Evolutionary conservation across 2,797 vertebrate species (phyloP).

Genomic region (Nannoperca australis): DNA sequence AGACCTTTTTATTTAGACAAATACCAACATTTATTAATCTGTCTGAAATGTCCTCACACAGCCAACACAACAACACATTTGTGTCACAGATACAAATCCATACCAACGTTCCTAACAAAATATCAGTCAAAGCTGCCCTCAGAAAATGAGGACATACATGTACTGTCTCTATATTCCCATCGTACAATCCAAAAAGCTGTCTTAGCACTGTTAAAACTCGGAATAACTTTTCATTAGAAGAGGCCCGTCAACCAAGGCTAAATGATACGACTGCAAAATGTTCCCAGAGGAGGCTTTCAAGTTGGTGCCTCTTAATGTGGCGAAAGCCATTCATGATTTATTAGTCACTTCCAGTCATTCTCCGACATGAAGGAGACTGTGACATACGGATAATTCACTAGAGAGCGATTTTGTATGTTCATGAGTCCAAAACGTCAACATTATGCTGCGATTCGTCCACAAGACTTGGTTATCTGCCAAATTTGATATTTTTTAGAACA

Average conservation of each 20-base stretch:
- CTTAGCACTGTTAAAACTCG: constrained; percentile 37
- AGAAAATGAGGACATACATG: constrained; percentile 60
- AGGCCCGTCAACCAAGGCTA: constrained; percentile 29
- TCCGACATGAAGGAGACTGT: constrained; percentile 37
- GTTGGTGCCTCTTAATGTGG: constrained; percentile 38
- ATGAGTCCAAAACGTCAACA: constrained; percentile 29
- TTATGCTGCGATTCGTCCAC: background rate
- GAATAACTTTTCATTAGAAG: constrained; percentile 27
- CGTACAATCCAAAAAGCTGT: constrained; percentile 51
- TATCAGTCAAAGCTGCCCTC: constrained; percentile 51
- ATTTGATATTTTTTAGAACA: constrained; percentile 21
- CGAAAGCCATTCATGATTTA: constrained; percentile 65
- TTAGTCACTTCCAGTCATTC: constrained; percentile 40
- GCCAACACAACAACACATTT: constrained; percentile 30
- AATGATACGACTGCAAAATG: constrained; percentile 44
- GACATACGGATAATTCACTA: constrained; percentile 30
- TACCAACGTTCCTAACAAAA: constrained; percentile 31
- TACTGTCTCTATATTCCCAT: constrained; percentile 35
- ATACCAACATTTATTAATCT: constrained; percentile 60
- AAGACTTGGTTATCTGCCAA: constrained; percentile 30
- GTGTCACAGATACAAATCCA: constrained; percentile 33
- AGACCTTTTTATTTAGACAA: constrained; percentile 45
- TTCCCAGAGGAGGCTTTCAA: constrained; percentile 54
- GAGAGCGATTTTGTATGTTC: constrained; percentile 22
- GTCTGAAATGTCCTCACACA: constrained; percentile 29